Evolutionary conservation across 2,113 vertebrate genomes (phyloP), one percentile per base, ranked within the genome.

Genomic region (Manacus vitellinus): DNA sequence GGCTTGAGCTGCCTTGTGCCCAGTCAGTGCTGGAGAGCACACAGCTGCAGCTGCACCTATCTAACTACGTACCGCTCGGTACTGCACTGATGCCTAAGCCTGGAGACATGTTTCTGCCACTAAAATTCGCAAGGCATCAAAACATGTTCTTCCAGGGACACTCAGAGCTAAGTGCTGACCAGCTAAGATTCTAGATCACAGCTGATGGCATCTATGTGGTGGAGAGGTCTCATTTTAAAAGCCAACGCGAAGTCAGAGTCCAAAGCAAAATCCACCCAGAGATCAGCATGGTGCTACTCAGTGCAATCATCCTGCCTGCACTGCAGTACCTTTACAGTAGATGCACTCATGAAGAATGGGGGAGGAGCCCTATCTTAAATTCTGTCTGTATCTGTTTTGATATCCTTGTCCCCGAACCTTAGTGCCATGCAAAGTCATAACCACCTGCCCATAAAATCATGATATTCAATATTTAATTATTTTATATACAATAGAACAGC

Each of bases 81-180:
- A 70, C 49, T 28, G 47, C 1, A 0, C 49, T 68, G 62, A 74
- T 87, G 46, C 59, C 4, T 2, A 47, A 71, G 55, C 67, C 70
- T 44, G 37, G 27, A 85, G 68, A 39, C 8, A 2, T 5, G 6
- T 33, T 73, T 80, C 55, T 47, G 44, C 8, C 51, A 58, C 33
- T 19, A 78, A 85, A 82, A 78, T 35, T 58, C 35, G 19, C 30
- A 74, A 58, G 74, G 51, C 46, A 78, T 49, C 89, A 62, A 65
- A 66, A 85, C 1, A 0, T 27, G 5, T 30, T 74, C 61, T 82
- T 85, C 19, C 63, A 76, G 1, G 0, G 20, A 62, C 21, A 12
- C 31, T 22, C 51, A 85, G 37, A 33, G 35, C 22, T 22, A 65
- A 52, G 3, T 18, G 23, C 30, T 63, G 47, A 61, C 35, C 63